Percentiles rank a stretch among this genome's conserved stretches.
phyloP scores from a whole-genome alignment of 2,888 invertebrate genomes.

The Melinopterus prodromus region DNA sequence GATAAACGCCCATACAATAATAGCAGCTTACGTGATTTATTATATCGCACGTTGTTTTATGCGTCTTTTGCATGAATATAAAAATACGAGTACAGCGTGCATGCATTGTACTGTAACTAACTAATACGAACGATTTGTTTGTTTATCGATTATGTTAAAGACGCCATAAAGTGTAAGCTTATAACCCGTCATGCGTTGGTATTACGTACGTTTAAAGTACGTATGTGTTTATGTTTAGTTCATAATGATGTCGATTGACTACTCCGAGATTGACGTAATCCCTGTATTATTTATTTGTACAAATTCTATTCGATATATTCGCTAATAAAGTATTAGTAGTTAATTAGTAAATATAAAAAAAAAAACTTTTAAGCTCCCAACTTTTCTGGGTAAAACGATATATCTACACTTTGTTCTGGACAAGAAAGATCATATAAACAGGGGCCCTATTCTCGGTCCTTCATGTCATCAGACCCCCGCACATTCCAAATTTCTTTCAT shows the following conservation, averaged over 20 bases:
- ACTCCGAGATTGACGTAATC: too few relatives aligned
- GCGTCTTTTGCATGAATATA: background rate
- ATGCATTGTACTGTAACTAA: background rate
- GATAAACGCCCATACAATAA: background rate
- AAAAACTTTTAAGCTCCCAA: too few relatives aligned
- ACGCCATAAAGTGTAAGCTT: background rate
- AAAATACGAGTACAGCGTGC: background rate
- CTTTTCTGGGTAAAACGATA: too few relatives aligned
- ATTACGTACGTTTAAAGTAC: background rate
- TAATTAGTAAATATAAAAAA: too few relatives aligned
- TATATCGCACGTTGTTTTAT: background rate
- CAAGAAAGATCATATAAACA: too few relatives aligned
- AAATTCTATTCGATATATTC: too few relatives aligned
- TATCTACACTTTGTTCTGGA: too few relatives aligned
- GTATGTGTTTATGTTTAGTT: background rate
- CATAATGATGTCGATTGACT: background rate
- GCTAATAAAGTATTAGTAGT: too few relatives aligned
- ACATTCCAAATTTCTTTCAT: too few relatives aligned
- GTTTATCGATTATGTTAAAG: background rate
- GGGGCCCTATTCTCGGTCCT: too few relatives aligned
- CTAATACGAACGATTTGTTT: background rate
- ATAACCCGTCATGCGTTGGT: background rate
- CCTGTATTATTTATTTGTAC: too few relatives aligned
- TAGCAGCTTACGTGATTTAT: background rate
- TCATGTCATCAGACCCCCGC: too few relatives aligned